Evolutionary conservation across 2,888 invertebrate genomes (phyloP).

Genomic region (Ichneumoninae sp.): DNA sequence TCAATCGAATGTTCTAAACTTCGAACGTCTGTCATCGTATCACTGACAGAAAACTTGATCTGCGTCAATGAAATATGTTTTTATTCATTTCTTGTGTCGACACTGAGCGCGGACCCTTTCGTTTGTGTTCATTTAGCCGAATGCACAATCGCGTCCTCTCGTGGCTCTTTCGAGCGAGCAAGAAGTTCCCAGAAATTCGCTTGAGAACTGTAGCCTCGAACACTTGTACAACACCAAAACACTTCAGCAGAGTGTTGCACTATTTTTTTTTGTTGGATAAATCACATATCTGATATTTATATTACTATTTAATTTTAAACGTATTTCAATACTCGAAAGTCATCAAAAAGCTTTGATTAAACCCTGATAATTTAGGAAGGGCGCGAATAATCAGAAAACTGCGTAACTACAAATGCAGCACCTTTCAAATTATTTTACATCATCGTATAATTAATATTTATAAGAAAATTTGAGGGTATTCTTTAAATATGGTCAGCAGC

Average conservation of each 20-base stretch:
- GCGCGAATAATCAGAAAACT: background rate
- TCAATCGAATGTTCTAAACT: conserved; percentile 75
- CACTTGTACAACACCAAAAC: too few species aligned
- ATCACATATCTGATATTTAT: background rate
- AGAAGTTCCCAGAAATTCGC: too few species aligned
- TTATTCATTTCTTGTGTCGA: background rate
- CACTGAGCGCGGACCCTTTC: background rate
- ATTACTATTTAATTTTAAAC: background rate
- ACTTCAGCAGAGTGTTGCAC: too few species aligned
- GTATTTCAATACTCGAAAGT: background rate
- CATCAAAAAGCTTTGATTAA: background rate
- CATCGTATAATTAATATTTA: background rate
- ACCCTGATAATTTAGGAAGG: background rate
- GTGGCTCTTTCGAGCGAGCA: background rate
- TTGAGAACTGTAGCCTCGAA: too few species aligned
- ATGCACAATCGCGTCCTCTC: background rate
- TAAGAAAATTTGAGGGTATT: background rate
- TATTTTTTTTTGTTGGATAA: too few species aligned
- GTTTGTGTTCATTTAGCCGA: background rate
- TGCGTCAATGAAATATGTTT: conserved; percentile 6
- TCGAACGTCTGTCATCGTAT: conserved; percentile 74
- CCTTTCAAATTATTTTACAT: background rate
- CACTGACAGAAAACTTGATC: background rate
- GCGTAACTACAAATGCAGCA: background rate
- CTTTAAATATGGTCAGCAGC: background rate